These are phyloP conservation scores for Manis crassicaudata DNA, from an alignment of 2,797 vertebrate genomes.

Conservation along the genomic window DNA sequence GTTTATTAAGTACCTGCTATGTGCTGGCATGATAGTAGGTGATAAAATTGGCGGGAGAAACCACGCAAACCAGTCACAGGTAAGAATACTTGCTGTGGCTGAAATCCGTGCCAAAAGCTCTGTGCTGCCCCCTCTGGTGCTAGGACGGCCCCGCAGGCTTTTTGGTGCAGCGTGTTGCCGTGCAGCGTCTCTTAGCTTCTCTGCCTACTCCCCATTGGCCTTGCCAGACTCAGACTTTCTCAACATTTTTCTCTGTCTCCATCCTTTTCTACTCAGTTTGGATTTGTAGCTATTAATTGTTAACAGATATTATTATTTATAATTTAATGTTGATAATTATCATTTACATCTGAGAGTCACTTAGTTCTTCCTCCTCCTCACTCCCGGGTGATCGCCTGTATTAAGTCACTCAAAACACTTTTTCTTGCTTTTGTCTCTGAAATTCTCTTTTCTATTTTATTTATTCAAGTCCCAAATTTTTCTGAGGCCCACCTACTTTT, in stretches of 20 bases:
- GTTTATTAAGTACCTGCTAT: neutral
- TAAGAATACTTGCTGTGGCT: neutral
- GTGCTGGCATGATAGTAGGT: neutral
- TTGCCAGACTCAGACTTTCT: neutral
- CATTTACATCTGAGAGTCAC: neutral
- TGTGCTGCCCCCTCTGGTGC: no score
- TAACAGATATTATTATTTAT: neutral
- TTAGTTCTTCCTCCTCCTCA: neutral
- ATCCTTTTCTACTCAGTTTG: neutral
- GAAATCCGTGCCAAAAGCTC: neutral
- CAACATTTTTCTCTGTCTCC: neutral
- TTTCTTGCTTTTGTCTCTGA: neutral
- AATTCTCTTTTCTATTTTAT: neutral
- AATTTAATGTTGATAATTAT: neutral
- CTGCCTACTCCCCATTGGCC: no score
- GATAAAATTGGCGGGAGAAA: neutral
- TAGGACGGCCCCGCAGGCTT: no score
- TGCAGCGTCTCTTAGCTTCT: neutral
- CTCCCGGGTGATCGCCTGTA: neutral
- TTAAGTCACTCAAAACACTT: neutral
- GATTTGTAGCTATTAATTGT: neutral
- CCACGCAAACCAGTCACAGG: neutral
- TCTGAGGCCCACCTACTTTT: neutral
- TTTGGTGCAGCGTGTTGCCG: no score
- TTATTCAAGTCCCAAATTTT: neutral